Conservation (phyloP, 2,888 invertebrate genomes). For the Cistogaster globosa region DNA sequence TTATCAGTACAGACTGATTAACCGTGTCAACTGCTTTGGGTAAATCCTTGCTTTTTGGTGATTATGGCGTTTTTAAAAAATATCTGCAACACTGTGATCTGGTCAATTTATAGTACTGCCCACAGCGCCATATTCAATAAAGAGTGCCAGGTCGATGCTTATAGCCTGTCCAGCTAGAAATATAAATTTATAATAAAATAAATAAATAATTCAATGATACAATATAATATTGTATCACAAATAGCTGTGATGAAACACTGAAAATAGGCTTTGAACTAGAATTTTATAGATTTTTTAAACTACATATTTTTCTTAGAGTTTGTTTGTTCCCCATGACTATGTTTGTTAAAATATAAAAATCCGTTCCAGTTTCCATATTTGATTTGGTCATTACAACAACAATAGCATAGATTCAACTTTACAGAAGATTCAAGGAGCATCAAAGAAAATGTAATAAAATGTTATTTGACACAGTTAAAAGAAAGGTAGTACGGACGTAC, state of each 20-base stretch:
- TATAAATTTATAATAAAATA: no score
- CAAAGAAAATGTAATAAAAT: constrained; percentile 32
- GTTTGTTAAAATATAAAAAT: constrained; percentile 58
- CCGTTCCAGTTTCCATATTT: constrained; percentile 69
- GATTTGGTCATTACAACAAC: constrained; percentile 53
- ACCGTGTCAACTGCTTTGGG: no score
- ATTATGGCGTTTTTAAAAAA: no score
- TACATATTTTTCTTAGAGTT: neutral
- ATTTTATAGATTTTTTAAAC: constrained; percentile 29
- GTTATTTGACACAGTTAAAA: constrained; percentile 66
- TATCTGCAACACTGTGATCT: no score
- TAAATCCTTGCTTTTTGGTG: no score
- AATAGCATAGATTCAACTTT: constrained; percentile 31
- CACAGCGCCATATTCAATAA: no score
- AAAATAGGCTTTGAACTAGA: constrained; percentile 57
- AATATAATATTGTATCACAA: no score
- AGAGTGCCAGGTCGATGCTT: no score
- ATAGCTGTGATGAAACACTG: neutral
- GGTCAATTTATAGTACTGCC: no score
- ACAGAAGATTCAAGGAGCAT: constrained; percentile 36
- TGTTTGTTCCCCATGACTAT: constrained; percentile 62
- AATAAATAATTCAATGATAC: no score
- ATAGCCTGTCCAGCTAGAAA: no score
- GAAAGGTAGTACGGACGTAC: constrained; percentile 1
- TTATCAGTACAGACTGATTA: no score